Evolutionary conservation across 2,888 invertebrate species (phyloP).

Genomic region (Parascotia fuliginaria): DNA sequence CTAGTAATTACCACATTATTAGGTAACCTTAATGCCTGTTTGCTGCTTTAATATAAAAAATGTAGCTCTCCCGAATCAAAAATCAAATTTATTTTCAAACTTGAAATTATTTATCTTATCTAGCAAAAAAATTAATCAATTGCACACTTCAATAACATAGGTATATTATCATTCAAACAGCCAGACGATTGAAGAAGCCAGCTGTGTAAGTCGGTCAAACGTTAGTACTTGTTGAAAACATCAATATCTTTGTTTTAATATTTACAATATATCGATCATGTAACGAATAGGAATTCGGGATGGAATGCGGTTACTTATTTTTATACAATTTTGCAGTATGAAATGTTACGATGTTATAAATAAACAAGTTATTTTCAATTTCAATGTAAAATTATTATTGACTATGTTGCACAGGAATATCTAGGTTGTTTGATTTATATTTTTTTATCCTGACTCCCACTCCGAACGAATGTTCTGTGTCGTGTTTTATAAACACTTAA

Average conservation of each 20-base stretch:
- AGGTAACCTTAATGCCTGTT: too few relatives aligned
- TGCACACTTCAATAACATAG: not conserved
- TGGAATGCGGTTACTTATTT: not conserved
- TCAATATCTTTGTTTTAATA: constrained; percentile 14
- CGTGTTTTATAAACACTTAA: too few relatives aligned
- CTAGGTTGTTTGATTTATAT: too few relatives aligned
- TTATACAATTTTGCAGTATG: not conserved
- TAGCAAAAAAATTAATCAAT: not conserved
- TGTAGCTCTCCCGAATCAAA: too few relatives aligned
- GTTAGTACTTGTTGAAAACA: constrained; percentile 31
- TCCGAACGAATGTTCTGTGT: too few relatives aligned
- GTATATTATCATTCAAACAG: constrained; percentile 12
- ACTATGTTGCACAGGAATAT: too few relatives aligned
- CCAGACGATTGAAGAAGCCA: constrained; percentile 22
- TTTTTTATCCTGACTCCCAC: too few relatives aligned
- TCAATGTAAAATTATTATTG: too few relatives aligned
- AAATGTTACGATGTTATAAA: not conserved
- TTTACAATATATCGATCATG: constrained; percentile 10
- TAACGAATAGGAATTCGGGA: not conserved
- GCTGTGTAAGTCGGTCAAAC: constrained; percentile 37
- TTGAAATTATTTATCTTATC: too few relatives aligned
- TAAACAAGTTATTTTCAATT: not conserved
- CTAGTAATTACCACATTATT: too few relatives aligned
- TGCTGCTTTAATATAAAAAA: too few relatives aligned
- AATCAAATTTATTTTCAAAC: too few relatives aligned